phyloP scores from a whole-genome alignment of 2,797 vertebrate genomes.

The Gallinago solitaria region DNA sequence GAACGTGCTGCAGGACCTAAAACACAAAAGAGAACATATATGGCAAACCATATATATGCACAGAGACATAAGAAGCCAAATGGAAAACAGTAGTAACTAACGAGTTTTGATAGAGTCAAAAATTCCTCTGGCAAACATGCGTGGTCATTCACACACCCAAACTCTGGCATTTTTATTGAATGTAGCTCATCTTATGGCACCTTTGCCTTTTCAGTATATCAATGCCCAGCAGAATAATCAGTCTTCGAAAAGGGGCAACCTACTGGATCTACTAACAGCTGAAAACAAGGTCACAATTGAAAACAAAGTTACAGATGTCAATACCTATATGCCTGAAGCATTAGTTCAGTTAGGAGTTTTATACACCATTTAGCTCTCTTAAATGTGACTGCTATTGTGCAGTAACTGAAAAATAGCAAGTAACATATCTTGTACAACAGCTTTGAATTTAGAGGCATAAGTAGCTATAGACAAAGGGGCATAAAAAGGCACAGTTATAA shows the following conservation, averaged over 20 bases:
- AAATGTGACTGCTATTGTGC: neutral
- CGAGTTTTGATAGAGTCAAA: neutral
- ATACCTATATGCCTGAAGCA: neutral
- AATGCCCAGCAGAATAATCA: neutral
- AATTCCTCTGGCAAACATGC: neutral
- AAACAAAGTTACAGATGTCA: neutral
- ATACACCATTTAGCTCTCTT: neutral
- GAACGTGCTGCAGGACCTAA: conserved; percentile 96
- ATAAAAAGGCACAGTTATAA: neutral
- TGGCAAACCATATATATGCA: neutral
- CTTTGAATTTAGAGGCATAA: neutral
- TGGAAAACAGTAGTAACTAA: neutral
- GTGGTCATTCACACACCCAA: neutral
- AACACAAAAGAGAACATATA: neutral
- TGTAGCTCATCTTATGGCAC: neutral
- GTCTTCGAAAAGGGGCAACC: neutral
- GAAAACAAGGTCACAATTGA: neutral
- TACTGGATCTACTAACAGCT: neutral
- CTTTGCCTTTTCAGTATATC: neutral
- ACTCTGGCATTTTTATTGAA: neutral
- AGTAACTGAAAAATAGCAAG: neutral
- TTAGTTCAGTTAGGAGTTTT: neutral
- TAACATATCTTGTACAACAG: neutral
- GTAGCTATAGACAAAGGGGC: neutral
- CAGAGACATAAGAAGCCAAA: neutral